Conservation (phyloP, 2,113 vertebrate species). For the Ptilonorhynchus violaceus region DNA sequence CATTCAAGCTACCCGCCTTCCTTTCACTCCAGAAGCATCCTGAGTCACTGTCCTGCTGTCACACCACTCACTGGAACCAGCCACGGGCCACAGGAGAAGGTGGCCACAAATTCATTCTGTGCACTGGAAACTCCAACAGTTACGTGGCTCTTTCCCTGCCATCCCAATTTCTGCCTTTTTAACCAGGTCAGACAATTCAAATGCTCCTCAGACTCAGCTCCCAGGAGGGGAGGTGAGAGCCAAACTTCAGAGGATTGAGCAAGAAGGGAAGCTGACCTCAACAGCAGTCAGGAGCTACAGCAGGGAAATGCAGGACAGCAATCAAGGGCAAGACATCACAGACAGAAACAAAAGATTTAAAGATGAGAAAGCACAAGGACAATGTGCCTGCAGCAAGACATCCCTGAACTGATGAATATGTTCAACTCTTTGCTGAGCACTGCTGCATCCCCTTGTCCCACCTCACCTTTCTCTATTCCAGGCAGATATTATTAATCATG, state of each 20-base stretch:
- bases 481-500: neutral
- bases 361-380: neutral
- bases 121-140: neutral
- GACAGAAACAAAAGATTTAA: neutral
- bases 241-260: neutral
- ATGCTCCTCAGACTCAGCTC: neutral
- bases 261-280: neutral
- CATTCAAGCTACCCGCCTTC: neutral
- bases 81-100: neutral
- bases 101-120: neutral
- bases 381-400: neutral
- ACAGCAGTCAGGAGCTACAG: neutral
- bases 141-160: neutral
- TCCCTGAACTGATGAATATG: fast-evolving
- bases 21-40: neutral
- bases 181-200: neutral
- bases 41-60: neutral
- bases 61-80: neutral
- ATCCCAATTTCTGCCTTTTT: neutral
- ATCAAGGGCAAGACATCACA: neutral
- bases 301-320: neutral
- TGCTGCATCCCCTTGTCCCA: neutral
- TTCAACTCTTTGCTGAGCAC: neutral
- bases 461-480: neutral
- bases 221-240: neutral